Evolutionary conservation across 2,888 invertebrate species (phyloP), one percentile per base, ranked within the genome.

Genomic region (Eupithecia dodoneata): DNA sequence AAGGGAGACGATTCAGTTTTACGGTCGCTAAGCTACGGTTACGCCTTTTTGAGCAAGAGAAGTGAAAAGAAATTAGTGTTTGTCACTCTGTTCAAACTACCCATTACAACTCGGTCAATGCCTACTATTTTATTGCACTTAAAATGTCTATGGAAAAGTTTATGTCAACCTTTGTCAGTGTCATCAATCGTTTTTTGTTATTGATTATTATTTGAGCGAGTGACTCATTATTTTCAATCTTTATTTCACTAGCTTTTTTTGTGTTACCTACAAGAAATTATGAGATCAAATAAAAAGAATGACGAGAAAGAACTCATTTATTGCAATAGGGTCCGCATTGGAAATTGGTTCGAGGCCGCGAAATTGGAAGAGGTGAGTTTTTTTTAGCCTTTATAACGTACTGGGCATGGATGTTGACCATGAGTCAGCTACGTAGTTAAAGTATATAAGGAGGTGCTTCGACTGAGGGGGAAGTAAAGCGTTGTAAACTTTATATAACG

Each of bases 311-410:
- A 90, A 41, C 92, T 94, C 76, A 90, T 92, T 79, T 95, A 91
- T 85, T 86, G 89, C 79, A 94, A 93, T 81, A 86, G 93, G 74
- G 94, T 94, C 41, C 93, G 87, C 52, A 84, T 93, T 7, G 94
- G 94, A 76, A 94, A 94, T 86, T 95, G 95, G 95, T 94, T 91
- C 85, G 94, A 95, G 85, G 89, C 93, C 18, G 81, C 89, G n/a
- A 87, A 90, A 84, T 87, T 94, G 78, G 94, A 94, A 83, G 94
- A 95, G 90, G 94, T 93, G 80, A 86, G 79, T 73, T 13, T 67
- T 30, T 30, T 44, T 67, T 44, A 42, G 41, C n/a, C 18, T 2
- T 59, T 59, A 9, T 55, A n/a, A 55, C 5, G 55, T 18, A n/a
- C 55, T 59, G n/a, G 55, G 7, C 55, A 55, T 3, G 7, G n/a